phyloP scores from a whole-genome alignment of 2,888 invertebrate species.

The Cylindroiulus punctatus region DNA sequence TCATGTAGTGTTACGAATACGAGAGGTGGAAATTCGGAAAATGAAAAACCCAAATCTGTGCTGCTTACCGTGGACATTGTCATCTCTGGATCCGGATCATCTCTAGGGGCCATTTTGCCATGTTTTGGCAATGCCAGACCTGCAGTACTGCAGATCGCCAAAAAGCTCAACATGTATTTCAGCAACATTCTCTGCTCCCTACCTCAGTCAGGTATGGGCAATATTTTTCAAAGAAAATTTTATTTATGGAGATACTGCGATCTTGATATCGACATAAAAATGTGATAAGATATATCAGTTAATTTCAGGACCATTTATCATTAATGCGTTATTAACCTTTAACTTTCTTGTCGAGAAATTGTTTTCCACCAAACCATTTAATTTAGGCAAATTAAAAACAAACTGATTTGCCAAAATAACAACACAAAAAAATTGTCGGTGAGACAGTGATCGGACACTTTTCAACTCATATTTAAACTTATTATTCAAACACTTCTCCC shows the following conservation, averaged over 20 bases:
- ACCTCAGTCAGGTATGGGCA: background rate
- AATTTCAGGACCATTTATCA: background rate
- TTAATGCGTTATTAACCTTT: background rate
- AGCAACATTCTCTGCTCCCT: background rate
- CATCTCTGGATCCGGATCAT: constrained; percentile 42
- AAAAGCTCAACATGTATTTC: background rate
- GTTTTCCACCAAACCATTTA: too few relatives aligned
- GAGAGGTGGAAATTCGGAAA: background rate
- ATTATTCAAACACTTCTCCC: too few relatives aligned
- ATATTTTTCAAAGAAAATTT: background rate
- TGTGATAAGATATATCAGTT: too few relatives aligned
- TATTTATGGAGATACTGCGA: background rate
- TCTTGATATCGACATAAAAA: background rate
- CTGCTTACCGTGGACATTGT: constrained; percentile 2
- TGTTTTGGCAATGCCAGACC: background rate
- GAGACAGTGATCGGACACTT: too few relatives aligned
- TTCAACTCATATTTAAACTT: too few relatives aligned
- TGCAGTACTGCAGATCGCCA: constrained; percentile 28
- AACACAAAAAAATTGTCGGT: too few relatives aligned
- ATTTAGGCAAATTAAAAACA: too few relatives aligned
- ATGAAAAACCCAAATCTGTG: background rate
- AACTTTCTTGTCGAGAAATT: background rate
- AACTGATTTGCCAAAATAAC: too few relatives aligned
- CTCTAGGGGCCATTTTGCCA: background rate
- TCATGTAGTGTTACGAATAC: background rate